Evolutionary conservation across 2,113 vertebrate species (phyloP).

Genomic region (Mesoclemmys tuberculata): DNA sequence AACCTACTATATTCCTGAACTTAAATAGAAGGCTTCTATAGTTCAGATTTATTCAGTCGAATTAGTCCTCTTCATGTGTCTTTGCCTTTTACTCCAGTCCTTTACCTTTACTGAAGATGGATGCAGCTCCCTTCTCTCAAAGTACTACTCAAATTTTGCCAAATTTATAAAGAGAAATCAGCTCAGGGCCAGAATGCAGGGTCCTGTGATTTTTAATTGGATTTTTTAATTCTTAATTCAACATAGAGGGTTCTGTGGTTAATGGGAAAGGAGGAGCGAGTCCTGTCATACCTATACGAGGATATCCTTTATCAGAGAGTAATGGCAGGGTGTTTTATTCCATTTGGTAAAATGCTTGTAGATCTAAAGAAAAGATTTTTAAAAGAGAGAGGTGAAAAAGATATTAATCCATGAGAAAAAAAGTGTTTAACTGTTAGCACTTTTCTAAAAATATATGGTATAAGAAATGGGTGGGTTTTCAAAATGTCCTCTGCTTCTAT

Average conservation of each 20-base stretch:
- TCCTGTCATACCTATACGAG: neutral
- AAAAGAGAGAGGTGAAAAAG: neutral
- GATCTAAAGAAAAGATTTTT: neutral
- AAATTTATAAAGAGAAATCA: neutral
- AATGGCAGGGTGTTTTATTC: neutral
- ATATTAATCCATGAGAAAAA: neutral
- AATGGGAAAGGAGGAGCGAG: neutral
- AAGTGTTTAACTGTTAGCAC: neutral
- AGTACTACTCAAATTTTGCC: neutral
- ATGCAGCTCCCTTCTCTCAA: neutral
- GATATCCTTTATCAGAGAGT: neutral
- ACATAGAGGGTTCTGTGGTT: neutral
- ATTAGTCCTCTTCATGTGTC: neutral
- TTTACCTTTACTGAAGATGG: neutral
- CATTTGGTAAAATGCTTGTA: neutral
- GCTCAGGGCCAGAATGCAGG: neutral
- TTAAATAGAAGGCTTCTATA: neutral
- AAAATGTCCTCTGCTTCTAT: neutral
- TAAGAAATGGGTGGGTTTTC: neutral
- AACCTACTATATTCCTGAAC: neutral
- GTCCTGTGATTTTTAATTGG: conserved; percentile 14
- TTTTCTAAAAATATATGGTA: neutral
- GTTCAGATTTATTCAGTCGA: neutral
- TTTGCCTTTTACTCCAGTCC: neutral
- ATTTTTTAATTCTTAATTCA: neutral